phyloP scores from a whole-genome alignment of 2,113 vertebrate species.

The Podarcis cretensis region DNA sequence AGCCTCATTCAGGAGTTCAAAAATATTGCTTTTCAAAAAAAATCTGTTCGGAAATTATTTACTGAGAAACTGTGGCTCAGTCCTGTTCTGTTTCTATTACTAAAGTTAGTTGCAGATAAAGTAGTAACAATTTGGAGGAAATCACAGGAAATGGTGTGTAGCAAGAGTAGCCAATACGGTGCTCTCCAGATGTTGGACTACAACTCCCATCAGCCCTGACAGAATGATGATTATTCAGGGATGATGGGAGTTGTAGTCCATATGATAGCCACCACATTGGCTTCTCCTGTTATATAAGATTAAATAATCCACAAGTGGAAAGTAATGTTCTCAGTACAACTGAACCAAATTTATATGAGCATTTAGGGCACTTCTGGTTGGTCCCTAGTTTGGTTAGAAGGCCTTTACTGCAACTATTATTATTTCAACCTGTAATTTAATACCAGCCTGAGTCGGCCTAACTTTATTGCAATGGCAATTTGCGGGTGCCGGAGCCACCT shows the following conservation, averaged over 20 bases:
- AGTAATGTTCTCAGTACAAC: background rate
- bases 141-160: background rate
- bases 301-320: background rate
- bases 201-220: no score
- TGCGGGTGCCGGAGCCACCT: slow-evolving; percentile 19
- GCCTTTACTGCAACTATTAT: slow-evolving; percentile 10
- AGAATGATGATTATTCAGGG: no score
- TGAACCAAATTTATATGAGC: background rate
- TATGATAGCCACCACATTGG: no score
- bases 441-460: background rate
- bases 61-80: no score
- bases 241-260: no score
- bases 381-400: background rate
- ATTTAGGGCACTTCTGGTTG: background rate
- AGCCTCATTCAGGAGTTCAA: background rate
- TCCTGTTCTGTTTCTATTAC: slow-evolving; percentile 25
- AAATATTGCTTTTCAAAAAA: no score
- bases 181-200: no score
- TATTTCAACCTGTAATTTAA: slow-evolving; percentile 39
- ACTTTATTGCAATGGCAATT: slow-evolving; percentile 30
- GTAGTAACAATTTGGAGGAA: background rate
- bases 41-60: no score
- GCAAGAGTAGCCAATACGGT: no score
- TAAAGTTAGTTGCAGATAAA: slow-evolving; percentile 1
- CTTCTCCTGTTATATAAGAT: background rate